Conservation (phyloP, 2,888 invertebrate species). For the Clusia tigrina region DNA sequence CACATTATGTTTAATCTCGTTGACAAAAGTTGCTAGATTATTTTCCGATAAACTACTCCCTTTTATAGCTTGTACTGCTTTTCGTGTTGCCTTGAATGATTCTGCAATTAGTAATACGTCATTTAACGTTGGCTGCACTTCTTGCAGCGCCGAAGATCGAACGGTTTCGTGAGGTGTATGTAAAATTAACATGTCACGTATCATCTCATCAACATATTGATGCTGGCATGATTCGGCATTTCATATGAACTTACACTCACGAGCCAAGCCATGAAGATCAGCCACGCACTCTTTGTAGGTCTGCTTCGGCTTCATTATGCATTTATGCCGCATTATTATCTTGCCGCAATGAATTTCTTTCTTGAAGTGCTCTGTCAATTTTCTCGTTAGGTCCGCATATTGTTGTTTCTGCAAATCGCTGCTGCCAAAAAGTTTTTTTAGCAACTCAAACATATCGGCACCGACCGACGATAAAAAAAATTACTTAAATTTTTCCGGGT, state of each 20-base stretch:
- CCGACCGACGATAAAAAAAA: conserved; percentile 30
- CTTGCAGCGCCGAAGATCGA: conserved; percentile 11
- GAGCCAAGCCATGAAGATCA: no score
- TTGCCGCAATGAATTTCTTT: background rate
- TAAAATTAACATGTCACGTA: background rate
- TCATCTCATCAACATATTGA: background rate
- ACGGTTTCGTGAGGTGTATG: background rate
- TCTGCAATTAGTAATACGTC: no score
- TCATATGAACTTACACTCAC: no score
- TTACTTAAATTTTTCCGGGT: conserved; percentile 16
- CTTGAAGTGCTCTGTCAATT: conserved; percentile 19
- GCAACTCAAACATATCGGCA: conserved; percentile 11
- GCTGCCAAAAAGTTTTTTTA: conserved; percentile 21
- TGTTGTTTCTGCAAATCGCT: conserved; percentile 10
- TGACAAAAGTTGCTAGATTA: conserved; percentile 23
- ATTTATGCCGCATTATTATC: background rate
- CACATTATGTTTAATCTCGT: conserved; percentile 37
- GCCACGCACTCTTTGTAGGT: no score
- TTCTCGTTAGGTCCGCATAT: conserved; percentile 15
- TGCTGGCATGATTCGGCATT: background rate
- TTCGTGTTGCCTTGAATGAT: no score
- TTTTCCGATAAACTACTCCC: no score
- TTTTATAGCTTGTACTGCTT: no score
- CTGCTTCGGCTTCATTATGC: no score
- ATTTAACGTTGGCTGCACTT: no score